Percentiles rank a stretch among this genome's conserved stretches.
phyloP scores from a whole-genome alignment of 2,888 invertebrate genomes.

The Boloria selene region DNA sequence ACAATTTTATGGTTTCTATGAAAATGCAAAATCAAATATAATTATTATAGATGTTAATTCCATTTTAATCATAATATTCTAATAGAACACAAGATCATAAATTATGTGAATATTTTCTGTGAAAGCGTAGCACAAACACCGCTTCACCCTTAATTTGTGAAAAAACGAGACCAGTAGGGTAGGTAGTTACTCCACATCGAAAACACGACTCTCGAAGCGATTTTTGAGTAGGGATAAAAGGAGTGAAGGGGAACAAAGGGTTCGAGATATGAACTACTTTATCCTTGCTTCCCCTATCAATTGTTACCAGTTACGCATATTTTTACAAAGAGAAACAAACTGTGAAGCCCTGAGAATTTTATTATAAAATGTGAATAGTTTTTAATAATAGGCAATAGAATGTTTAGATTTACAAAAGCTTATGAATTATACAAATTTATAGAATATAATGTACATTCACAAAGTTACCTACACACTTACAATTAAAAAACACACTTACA shows the following conservation, averaged over 20 bases:
- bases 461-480: no score
- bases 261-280: conserved; percentile 67
- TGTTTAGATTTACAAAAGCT: not conserved
- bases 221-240: conserved; percentile 77
- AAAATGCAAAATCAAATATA: no score
- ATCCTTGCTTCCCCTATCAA: conserved; percentile 70
- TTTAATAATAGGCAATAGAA: not conserved
- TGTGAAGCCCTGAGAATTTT: conserved; percentile 35
- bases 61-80: not conserved
- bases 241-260: conserved; percentile 70
- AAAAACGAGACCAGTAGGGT: conserved; percentile 72
- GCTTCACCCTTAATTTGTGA: conserved; percentile 45
- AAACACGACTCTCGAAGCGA: conserved; percentile 68
- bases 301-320: conserved; percentile 78
- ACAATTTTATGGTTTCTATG: no score
- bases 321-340: conserved; percentile 64
- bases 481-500: no score
- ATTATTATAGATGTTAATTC: no score
- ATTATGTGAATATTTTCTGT: not conserved
- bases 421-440: no score
- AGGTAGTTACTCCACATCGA: conserved; percentile 67
- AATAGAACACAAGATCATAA: not conserved
- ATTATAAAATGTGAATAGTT: conserved; percentile 4
- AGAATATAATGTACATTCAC: no score
- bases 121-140: not conserved